Evolutionary conservation across 2,797 vertebrate species (phyloP).

Genomic region (Anguilla pacifica): DNA sequence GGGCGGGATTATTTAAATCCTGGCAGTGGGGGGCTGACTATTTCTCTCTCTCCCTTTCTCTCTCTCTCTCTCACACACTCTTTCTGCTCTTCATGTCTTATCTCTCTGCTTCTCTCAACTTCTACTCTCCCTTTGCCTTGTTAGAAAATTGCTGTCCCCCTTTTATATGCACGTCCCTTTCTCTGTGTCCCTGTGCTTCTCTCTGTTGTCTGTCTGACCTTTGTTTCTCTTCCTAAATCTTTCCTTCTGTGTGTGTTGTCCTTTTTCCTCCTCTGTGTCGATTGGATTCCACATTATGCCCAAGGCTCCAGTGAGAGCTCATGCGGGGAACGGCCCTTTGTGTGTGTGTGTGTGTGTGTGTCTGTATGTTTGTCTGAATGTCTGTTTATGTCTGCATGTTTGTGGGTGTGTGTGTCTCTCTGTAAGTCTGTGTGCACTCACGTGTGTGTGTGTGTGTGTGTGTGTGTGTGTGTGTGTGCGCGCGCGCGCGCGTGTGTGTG

Average conservation of each 20-base stretch:
- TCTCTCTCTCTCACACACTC: not conserved
- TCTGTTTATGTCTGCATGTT: not conserved
- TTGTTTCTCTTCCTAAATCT: not conserved
- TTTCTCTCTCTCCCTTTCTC: not conserved
- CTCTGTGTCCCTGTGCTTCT: not conserved
- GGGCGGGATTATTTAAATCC: not conserved
- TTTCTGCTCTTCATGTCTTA: not conserved
- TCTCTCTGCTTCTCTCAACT: not conserved
- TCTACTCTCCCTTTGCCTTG: not conserved
- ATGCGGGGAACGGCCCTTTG: not conserved
- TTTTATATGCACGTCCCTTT: not conserved
- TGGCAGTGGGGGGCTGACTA: not conserved
- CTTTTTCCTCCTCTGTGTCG: not conserved
- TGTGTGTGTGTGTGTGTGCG: not conserved
- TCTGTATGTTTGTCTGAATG: not conserved
- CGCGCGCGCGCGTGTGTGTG: no score
- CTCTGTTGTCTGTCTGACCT: not conserved
- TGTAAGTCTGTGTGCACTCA: no score
- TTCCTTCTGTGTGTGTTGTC: not conserved
- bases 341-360: conserved; percentile 25
- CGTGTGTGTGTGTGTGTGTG: not conserved
- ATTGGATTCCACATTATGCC: not conserved
- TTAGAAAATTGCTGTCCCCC: not conserved
- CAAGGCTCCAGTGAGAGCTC: not conserved
- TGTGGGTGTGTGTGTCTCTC: not conserved